phyloP scores from a whole-genome alignment of 2,888 invertebrate species.

The Pyrrhosoma nymphula region DNA sequence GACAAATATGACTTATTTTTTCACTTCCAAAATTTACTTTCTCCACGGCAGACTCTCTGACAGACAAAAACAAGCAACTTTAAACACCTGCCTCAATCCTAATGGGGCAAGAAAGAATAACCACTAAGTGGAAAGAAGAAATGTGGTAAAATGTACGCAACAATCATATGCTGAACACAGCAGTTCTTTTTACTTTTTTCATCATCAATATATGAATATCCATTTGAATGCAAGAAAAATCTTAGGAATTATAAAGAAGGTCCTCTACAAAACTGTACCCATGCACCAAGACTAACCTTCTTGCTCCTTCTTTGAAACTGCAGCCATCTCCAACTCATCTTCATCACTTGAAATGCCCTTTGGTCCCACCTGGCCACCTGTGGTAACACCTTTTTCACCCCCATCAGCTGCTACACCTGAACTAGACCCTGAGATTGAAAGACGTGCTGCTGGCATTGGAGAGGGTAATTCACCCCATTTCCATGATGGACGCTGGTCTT shows the following conservation, averaged over 20 bases:
- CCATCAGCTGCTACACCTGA: constrained; percentile 41
- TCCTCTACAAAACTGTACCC: too few relatives aligned
- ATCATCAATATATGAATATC: neutral
- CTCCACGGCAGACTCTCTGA: too few relatives aligned
- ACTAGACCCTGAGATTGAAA: constrained; percentile 50
- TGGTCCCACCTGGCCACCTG: constrained; percentile 71
- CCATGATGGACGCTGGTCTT: constrained; percentile 85
- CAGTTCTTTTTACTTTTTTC: neutral
- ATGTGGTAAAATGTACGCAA: neutral
- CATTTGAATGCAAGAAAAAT: neutral
- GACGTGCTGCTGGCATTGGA: constrained; percentile 77
- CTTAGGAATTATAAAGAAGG: neutral
- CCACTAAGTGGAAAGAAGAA: neutral
- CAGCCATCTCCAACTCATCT: constrained; percentile 74
- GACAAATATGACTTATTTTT: too few relatives aligned
- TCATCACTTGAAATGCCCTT: constrained; percentile 76
- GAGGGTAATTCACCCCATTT: constrained; percentile 93
- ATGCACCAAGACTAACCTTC: constrained; percentile 72
- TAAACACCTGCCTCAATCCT: too few relatives aligned
- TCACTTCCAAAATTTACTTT: too few relatives aligned
- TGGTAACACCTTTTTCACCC: neutral
- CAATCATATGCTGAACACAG: neutral
- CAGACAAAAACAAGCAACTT: too few relatives aligned
- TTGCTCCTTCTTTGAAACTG: constrained; percentile 73
- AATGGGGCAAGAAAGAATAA: neutral